A percentile compares a stretch with the other conserved stretches of the same genome.
These are phyloP conservation scores for Guaruba guarouba DNA, from an alignment of 2,113 vertebrate species.

Conservation along the genomic window DNA sequence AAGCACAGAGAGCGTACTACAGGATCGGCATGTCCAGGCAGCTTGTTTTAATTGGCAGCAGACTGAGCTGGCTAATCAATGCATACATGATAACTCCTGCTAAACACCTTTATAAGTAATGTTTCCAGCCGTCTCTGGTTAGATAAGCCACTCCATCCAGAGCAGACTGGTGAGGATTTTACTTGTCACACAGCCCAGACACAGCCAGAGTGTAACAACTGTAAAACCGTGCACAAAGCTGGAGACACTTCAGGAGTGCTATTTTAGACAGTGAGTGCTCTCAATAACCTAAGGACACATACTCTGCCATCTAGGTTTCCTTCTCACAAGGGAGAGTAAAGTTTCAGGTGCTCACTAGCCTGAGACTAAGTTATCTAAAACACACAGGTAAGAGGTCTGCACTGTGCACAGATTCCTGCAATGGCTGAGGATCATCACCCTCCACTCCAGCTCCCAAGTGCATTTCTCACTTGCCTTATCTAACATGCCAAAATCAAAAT, in stretches of 20 bases:
- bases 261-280: background rate
- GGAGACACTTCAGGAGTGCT: background rate
- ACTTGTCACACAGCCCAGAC: background rate
- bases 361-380: background rate
- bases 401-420: accelerated
- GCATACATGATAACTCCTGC: background rate
- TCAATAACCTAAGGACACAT: background rate
- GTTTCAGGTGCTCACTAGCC: background rate
- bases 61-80: background rate
- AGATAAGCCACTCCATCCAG: background rate
- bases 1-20: background rate
- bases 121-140: background rate
- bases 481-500: background rate
- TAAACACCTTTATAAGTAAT: background rate
- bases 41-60: background rate
- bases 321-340: background rate
- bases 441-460: background rate
- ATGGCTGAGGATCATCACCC: background rate
- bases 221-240: background rate
- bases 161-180: background rate
- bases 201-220: background rate
- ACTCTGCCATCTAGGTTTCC: background rate
- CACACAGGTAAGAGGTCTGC: background rate
- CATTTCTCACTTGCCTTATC: background rate
- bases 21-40: background rate